phyloP scores from a whole-genome alignment of 2,113 vertebrate genomes.

The Chaenogobius annularis region DNA sequence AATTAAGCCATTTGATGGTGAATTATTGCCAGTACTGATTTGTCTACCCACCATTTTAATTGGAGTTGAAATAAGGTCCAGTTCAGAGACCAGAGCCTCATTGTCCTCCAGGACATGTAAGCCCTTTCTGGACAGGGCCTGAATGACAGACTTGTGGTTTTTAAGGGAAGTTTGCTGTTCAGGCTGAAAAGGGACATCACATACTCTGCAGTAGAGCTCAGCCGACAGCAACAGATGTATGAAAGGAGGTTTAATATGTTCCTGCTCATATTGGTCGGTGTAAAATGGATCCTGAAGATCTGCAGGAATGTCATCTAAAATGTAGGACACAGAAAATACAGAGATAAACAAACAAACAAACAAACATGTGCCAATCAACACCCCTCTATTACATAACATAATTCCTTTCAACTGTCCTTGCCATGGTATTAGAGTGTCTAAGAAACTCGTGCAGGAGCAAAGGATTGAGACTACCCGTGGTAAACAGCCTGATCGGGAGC shows the following conservation, averaged over 20 bases:
- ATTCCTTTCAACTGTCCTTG: constrained; percentile 11
- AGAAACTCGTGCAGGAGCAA: constrained; percentile 8
- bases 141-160: constrained; percentile 89
- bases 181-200: constrained; percentile 86
- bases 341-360: not conserved
- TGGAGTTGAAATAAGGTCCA: constrained; percentile 84
- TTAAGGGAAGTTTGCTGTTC: constrained; percentile 85
- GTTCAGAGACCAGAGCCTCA: constrained; percentile 83
- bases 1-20: not conserved
- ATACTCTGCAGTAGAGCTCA: constrained; percentile 91
- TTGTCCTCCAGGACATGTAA: constrained; percentile 92
- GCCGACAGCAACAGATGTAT: constrained; percentile 87
- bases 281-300: constrained; percentile 94
- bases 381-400: constrained; percentile 38
- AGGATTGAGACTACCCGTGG: constrained; percentile 18
- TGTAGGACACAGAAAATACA: not conserved
- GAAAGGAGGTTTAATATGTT: constrained; percentile 93
- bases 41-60: constrained; percentile 90
- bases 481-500: constrained; percentile 24
- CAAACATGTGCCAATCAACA: constrained; percentile 21
- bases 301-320: constrained; percentile 86
- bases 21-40: not conserved
- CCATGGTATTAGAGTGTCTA: constrained; percentile 45
- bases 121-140: constrained; percentile 88
- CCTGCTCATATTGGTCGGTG: constrained; percentile 93